These are phyloP conservation scores for Liasis olivaceus DNA, from an alignment of 2,797 vertebrate species.

Conservation along the genomic window DNA sequence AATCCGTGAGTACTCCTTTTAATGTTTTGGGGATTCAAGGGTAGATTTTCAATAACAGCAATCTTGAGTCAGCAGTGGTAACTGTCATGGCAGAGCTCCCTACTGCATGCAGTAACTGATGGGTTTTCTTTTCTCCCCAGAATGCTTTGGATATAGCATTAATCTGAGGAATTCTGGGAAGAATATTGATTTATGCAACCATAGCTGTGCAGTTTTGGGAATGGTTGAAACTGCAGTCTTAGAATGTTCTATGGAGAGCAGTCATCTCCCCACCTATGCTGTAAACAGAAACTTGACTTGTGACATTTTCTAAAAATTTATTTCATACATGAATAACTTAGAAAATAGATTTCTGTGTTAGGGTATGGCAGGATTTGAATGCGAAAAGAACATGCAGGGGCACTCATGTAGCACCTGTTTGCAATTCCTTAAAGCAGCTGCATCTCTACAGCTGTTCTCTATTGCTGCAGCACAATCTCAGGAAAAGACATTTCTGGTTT, in stretches of 20 bases:
- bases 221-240: not conserved
- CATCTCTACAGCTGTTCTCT: not conserved
- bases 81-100: not conserved
- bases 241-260: not conserved
- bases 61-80: not conserved
- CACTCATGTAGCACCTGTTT: not conserved
- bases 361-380: not conserved
- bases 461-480: not conserved
- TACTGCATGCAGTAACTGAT: not conserved
- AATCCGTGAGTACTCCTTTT: not conserved
- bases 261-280: not conserved
- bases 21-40: not conserved
- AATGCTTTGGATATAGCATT: not conserved
- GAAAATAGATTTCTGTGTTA: not conserved
- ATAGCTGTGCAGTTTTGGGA: not conserved
- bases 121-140: not conserved
- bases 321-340: conserved; percentile 8
- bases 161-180: not conserved
- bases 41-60: not conserved
- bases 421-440: not conserved
- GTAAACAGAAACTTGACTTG: not conserved
- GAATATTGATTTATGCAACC: not conserved
- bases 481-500: not conserved
- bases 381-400: not conserved
- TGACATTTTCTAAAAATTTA: not conserved